Percentiles rank a stretch among this genome's conserved stretches.
Conservation (phyloP, 2,888 invertebrate genomes). For the Coelopa pilipes region DNA sequence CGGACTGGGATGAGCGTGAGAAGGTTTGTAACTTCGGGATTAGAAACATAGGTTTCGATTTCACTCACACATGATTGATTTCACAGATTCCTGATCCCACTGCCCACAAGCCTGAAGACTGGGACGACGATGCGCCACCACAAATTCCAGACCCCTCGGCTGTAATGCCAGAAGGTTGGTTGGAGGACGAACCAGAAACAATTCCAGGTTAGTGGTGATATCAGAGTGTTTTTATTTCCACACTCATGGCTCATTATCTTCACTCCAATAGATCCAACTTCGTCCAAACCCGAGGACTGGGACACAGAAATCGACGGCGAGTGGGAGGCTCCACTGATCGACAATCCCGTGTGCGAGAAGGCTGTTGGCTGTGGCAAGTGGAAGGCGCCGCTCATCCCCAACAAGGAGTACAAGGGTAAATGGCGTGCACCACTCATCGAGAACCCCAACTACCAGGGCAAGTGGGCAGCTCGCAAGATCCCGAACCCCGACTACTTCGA, state of each 20-base stretch:
- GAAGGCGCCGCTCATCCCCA: conserved; percentile 84
- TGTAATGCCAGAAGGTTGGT: conserved; percentile 88
- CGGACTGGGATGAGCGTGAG: conserved; percentile 96
- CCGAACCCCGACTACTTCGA: conserved; percentile 93
- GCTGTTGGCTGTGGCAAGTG: conserved; percentile 93
- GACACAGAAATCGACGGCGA: conserved; percentile 98
- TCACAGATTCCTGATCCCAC: conserved; percentile 83
- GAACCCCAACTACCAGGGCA: conserved; percentile 95
- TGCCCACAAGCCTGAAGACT: conserved; percentile 92
- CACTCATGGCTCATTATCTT: not conserved
- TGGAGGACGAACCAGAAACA: conserved; percentile 89
- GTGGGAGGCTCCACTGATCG: conserved; percentile 95
- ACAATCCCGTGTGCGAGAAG: conserved; percentile 85
- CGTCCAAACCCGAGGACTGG: conserved; percentile 93
- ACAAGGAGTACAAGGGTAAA: conserved; percentile 91
- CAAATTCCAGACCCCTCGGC: conserved; percentile 89
- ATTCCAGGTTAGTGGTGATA: conserved; percentile 69
- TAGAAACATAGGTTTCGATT: not conserved
- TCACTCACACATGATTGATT: not conserved
- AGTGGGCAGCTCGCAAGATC: conserved; percentile 90
- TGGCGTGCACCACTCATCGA: conserved; percentile 92
- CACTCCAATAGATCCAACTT: conserved; percentile 75
- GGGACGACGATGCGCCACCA: conserved; percentile 95
- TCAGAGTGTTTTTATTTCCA: not conserved
- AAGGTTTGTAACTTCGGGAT: conserved; percentile 65